These are phyloP conservation scores for Bombyx huttoni DNA, from an alignment of 2,888 invertebrate genomes.

Conservation along the genomic window DNA sequence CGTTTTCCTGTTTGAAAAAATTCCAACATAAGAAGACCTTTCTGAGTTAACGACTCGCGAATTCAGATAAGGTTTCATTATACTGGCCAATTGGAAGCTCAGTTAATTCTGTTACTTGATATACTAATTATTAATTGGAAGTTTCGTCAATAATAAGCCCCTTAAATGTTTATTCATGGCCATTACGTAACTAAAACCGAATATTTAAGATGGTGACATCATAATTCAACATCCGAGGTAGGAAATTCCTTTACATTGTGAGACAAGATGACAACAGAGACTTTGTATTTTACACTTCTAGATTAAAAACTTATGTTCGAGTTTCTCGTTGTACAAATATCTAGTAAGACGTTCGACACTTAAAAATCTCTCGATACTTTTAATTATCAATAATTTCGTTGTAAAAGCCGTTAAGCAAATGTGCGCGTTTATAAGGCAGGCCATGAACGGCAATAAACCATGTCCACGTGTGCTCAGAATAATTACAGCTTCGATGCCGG, in stretches of 20 bases:
- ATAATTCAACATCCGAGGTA: slow-evolving; percentile 3
- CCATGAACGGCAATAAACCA: slow-evolving; percentile 48
- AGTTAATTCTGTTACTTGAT: background rate
- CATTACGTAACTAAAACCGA: slow-evolving; percentile 21
- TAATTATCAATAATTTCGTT: slow-evolving; percentile 38
- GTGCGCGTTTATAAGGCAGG: slow-evolving; percentile 47
- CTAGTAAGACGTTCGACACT: background rate
- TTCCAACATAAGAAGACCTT: background rate
- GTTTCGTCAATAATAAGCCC: background rate
- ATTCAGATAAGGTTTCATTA: background rate
- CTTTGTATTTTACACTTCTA: background rate
- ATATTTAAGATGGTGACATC: slow-evolving; percentile 27
- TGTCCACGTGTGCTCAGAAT: slow-evolving; percentile 65
- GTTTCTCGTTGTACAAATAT: slow-evolving; percentile 1
- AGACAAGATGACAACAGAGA: background rate
- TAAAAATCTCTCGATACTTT: too few relatives aligned
- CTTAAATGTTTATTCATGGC: background rate
- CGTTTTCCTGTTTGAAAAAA: background rate
- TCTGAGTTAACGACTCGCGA: background rate
- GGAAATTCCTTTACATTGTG: background rate
- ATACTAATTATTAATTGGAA: background rate
- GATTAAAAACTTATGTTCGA: background rate
- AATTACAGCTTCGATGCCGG: slow-evolving; percentile 40
- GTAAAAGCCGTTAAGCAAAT: slow-evolving; percentile 55
- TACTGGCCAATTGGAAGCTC: background rate